These are phyloP conservation scores for Hyles lineata DNA, from an alignment of 2,888 invertebrate genomes.

Conservation along the genomic window DNA sequence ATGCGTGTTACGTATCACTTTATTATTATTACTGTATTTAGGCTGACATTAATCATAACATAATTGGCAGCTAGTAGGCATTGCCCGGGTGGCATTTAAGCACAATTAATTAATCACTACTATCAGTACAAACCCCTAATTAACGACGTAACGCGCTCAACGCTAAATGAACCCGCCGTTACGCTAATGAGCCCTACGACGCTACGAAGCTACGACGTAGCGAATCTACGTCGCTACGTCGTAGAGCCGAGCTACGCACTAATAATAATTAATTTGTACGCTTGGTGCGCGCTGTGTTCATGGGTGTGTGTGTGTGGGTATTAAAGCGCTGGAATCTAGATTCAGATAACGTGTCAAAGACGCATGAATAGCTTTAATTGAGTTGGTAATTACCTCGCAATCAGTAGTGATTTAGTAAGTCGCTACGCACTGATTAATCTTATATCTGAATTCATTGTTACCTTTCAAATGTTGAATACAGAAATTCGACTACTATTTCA, in stretches of 20 bases:
- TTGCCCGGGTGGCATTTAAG: slow-evolving; percentile 6
- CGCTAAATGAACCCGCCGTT: slow-evolving; percentile 27
- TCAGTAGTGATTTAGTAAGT: neutral
- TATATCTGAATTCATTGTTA: neutral
- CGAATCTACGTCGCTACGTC: slow-evolving; percentile 11
- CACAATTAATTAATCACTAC: slow-evolving; percentile 25
- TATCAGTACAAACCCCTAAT: slow-evolving; percentile 26
- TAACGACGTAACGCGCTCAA: slow-evolving; percentile 22
- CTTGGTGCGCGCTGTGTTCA: neutral
- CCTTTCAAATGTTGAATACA: neutral
- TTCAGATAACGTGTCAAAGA: slow-evolving; percentile 12
- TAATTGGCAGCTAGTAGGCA: slow-evolving; percentile 3
- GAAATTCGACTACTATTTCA: neutral
- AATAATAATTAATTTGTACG: slow-evolving; percentile 13
- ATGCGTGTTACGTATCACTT: too few species aligned
- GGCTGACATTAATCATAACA: slow-evolving; percentile 16
- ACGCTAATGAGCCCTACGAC: slow-evolving; percentile 24
- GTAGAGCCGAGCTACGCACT: slow-evolving; percentile 9
- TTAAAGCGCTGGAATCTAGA: slow-evolving; percentile 14
- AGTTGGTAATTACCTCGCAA: slow-evolving; percentile 2
- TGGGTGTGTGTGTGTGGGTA: neutral
- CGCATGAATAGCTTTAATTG: slow-evolving; percentile 7
- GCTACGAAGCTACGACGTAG: slow-evolving; percentile 12
- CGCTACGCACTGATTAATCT: neutral
- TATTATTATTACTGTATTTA: neutral